phyloP scores from a whole-genome alignment of 2,113 vertebrate species.

The Silurus meridionalis region DNA sequence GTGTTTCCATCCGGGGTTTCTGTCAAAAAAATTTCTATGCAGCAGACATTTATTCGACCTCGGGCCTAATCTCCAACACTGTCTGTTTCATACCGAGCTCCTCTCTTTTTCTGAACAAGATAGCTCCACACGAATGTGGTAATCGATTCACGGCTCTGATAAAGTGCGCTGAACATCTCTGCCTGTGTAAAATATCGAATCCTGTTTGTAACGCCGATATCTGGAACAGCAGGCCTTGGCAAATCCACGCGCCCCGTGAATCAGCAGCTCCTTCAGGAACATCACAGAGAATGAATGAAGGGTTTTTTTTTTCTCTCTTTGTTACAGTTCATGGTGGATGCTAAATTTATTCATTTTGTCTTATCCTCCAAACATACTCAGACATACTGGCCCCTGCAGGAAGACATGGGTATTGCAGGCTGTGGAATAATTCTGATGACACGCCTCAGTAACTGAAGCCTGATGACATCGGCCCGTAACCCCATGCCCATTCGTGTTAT shows the following conservation, averaged over 20 bases:
- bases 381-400: background rate
- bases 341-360: background rate
- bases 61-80: slow-evolving; percentile 20
- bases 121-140: slow-evolving; percentile 27
- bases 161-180: slow-evolving; percentile 44
- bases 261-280: background rate
- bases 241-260: background rate
- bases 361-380: background rate
- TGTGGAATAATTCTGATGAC: slow-evolving; percentile 64
- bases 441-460: slow-evolving; percentile 65
- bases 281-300: background rate
- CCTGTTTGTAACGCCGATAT: slow-evolving; percentile 31
- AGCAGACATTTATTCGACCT: background rate
- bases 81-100: slow-evolving; percentile 39
- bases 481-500: slow-evolving; percentile 60
- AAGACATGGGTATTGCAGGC: background rate
- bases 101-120: slow-evolving; percentile 24
- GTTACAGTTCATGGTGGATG: background rate
- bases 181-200: slow-evolving; percentile 43
- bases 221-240: background rate
- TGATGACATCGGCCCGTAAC: slow-evolving; percentile 77
- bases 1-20: slow-evolving; percentile 5
- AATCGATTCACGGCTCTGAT: slow-evolving; percentile 54
- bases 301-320: background rate
- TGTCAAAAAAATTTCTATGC: background rate